Evolutionary conservation across 2,113 vertebrate genomes (phyloP).

Genomic region (Megaceryle maxima): DNA sequence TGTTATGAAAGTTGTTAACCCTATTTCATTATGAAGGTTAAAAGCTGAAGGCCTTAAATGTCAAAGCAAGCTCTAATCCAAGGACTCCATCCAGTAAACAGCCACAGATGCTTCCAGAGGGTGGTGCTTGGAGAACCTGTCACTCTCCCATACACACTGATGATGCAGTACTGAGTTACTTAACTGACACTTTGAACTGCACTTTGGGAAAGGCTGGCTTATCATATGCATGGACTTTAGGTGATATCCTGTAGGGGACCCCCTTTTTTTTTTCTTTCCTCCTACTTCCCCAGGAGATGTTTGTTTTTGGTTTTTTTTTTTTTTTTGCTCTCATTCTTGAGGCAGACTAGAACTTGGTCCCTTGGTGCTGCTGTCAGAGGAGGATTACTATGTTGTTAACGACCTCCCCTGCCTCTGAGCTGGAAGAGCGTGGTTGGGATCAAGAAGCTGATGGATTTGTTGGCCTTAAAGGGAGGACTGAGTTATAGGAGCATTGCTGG

Average conservation of each 20-base stretch:
- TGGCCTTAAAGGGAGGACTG: background rate
- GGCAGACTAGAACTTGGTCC: background rate
- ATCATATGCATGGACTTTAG: rapidly evolving
- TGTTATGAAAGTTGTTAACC: background rate
- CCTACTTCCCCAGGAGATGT: background rate
- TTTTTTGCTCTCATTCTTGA: background rate
- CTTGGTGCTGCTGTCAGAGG: background rate
- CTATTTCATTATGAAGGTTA: background rate
- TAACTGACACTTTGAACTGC: background rate
- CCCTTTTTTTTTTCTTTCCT: background rate
- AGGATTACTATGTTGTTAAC: background rate
- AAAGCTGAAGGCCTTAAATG: background rate
- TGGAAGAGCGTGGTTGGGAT: background rate
- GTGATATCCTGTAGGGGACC: background rate
- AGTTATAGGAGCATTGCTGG: background rate
- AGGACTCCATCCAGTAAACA: background rate
- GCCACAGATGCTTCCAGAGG: background rate
- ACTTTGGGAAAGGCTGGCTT: background rate
- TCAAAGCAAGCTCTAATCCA: background rate
- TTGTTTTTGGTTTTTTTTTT: too few species aligned
- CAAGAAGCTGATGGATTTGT: background rate
- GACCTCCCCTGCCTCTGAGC: background rate
- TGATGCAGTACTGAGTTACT: rapidly evolving
- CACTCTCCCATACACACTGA: background rate
- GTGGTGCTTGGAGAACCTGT: background rate